Evolutionary conservation across 2,888 invertebrate genomes (phyloP), one percentile per base, ranked within the genome.

Genomic region (Drosophila quinaria): DNA sequence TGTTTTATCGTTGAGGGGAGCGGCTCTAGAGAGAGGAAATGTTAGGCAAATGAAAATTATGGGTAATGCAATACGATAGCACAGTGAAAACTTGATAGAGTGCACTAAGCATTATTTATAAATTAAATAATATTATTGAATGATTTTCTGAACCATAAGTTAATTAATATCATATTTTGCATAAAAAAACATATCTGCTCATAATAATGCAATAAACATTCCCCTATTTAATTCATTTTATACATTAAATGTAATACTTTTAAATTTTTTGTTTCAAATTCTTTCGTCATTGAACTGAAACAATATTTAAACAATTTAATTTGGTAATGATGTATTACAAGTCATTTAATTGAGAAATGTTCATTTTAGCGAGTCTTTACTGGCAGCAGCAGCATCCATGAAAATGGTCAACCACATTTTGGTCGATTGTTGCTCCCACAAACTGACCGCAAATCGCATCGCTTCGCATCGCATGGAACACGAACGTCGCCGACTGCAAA

Each of bases 401-500:
- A 39, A 62, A 64, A 49, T 60, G 42, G 66, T 46, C 67, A 67
- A 49, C 51, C 60, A 51, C 67, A 61, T 62, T 61, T 61, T 5
- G 54, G 47, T 17, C 37, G 37, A 54, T 17, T 60, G 33, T 60
- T 50, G 69, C 60, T 70, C 70, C 72, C 72, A 72, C 72, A 59
- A 65, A 72, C 73, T 73, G 73, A 73, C 74, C 75, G 54, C 63
- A 74, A 74, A 74, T 59, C 59, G 62, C 51, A 47, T 42, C 37
- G 46, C 11, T 29, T 37, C 29, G 37, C 54, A 74, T 65, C 73
- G 50, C 69, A 39, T 55, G 44, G 52, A 51, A 19, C 56, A 60
- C 63, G 62, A 71, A 74, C 65, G 50, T 56, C 67, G 80, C 19
- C 54, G 73, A 74, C 82, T 70, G 71, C 79, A 83, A 81, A 85